Evolutionary conservation across 2,113 vertebrate species (phyloP), one percentile per base, ranked within the genome.

Genomic region (Chaetops frenatus): DNA sequence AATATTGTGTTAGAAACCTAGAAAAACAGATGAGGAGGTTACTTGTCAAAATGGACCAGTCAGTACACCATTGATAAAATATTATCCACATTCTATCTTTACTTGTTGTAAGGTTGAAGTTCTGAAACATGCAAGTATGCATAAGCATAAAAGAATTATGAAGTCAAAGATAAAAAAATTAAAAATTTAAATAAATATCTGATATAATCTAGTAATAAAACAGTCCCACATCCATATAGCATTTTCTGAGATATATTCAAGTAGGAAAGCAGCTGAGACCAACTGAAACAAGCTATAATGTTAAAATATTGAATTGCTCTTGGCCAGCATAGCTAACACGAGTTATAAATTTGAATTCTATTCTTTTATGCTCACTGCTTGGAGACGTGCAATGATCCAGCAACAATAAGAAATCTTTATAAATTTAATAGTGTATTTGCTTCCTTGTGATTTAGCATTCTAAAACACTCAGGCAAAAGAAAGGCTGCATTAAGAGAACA

Each of bases 281-380:
- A 92, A 80, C 57, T 82, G 79, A 86, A 94, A 72, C 61, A 93
- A 92, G 53, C 70, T 64, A 48, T 88, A 86, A 93, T 53, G 10
- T 72, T 82, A 69, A 92, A 95, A 95, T 96, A 96, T 82, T 85
- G 79, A 76, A 86, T 72, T 82, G 66, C 44, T 92, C 36, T 92
- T 88, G 79, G 66, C 47, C 62, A 61, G 40, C 82, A 31, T 35
- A 82, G 62, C 57, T 82, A 92, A 92, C 50, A 56, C 0, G 0
- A 77, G 71, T 79, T 76, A 92, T 77, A 90, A 80, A 90, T 90
- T 92, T 82, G 66, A 92, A 86, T 92, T 72, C 58, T 80, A 12
- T 76, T 92, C 53, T 66, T 86, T 57, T 88, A 76, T 88, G 71
- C 53, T 93, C 82, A 79, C 15, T 76, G 48, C 66, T 72, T 86